phyloP scores from a whole-genome alignment of 2,888 invertebrate genomes.

The Dorcus hopei region DNA sequence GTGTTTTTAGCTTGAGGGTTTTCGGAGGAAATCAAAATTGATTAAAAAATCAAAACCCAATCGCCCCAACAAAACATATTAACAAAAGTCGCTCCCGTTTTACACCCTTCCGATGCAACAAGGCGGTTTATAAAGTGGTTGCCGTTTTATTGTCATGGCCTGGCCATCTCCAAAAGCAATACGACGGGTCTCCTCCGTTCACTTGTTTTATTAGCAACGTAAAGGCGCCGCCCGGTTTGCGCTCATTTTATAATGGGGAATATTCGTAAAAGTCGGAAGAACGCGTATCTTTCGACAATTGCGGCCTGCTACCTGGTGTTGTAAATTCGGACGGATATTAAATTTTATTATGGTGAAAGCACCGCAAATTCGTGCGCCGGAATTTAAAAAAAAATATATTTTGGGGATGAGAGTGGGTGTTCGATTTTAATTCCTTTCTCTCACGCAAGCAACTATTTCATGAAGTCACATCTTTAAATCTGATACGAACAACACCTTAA shows the following conservation, averaged over 20 bases:
- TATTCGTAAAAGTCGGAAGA: conserved; percentile 10
- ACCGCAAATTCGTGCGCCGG: not conserved
- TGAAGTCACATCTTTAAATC: too few species aligned
- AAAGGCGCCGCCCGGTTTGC: conserved; percentile 7
- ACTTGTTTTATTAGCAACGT: conserved; percentile 12
- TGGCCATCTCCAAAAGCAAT: not conserved
- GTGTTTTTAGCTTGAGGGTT: too few species aligned
- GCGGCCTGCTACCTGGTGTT: conserved; percentile 15
- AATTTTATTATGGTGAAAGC: conserved; percentile 10
- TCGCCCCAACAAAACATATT: not conserved
- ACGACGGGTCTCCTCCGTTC: not conserved
- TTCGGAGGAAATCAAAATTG: too few species aligned
- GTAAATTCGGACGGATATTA: conserved; percentile 4
- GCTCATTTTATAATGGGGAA: conserved; percentile 11
- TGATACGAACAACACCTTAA: too few species aligned
- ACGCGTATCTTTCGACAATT: conserved; percentile 1
- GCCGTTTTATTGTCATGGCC: not conserved
- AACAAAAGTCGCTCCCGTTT: not conserved
- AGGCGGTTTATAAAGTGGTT: not conserved
- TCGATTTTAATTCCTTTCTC: too few species aligned
- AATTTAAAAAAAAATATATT: too few species aligned
- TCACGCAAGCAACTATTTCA: too few species aligned
- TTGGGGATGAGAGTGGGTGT: too few species aligned
- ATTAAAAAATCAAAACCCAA: too few species aligned
- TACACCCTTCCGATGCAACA: not conserved